Percentiles rank a stretch among this genome's conserved stretches.
Evolutionary conservation across 2,113 vertebrate genomes (phyloP).

Genomic region (Passer montanus): DNA sequence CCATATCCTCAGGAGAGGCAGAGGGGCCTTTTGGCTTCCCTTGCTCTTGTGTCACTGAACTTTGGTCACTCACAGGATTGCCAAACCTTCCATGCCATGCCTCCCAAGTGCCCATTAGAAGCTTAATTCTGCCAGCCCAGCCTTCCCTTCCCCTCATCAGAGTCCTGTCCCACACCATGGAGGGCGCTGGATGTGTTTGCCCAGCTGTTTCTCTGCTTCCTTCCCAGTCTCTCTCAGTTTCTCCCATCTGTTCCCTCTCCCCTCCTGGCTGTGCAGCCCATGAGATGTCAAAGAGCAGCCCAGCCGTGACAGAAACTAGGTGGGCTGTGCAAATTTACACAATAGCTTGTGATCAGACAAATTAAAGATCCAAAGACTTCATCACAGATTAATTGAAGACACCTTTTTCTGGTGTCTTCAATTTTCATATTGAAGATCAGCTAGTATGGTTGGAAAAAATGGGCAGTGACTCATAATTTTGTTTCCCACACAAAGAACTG

Average conservation of each 20-base stretch:
- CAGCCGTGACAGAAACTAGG: not conserved
- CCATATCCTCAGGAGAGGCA: not conserved
- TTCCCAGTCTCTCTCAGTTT: not conserved
- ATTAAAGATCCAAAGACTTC: not conserved
- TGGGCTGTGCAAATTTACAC: not conserved
- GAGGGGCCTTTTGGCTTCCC: not conserved
- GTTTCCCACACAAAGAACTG: not conserved
- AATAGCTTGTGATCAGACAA: not conserved
- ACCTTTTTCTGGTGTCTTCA: too few species aligned
- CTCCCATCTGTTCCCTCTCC: not conserved
- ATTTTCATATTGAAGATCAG: not conserved
- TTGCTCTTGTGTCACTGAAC: not conserved
- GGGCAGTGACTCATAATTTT: not conserved
- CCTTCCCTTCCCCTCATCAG: not conserved
- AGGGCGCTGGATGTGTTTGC: not conserved
- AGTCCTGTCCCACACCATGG: fast-evolving
- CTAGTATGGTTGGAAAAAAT: not conserved
- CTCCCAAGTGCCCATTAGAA: not conserved
- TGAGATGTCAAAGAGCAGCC: not conserved
- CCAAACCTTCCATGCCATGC: not conserved
- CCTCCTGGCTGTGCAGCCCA: fast-evolving
- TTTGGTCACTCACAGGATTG: not conserved
- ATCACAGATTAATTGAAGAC: not conserved
- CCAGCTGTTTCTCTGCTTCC: not conserved
- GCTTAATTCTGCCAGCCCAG: not conserved